These are phyloP conservation scores for Drosophila eohydei DNA, from an alignment of 2,888 invertebrate species.

Conservation along the genomic window DNA sequence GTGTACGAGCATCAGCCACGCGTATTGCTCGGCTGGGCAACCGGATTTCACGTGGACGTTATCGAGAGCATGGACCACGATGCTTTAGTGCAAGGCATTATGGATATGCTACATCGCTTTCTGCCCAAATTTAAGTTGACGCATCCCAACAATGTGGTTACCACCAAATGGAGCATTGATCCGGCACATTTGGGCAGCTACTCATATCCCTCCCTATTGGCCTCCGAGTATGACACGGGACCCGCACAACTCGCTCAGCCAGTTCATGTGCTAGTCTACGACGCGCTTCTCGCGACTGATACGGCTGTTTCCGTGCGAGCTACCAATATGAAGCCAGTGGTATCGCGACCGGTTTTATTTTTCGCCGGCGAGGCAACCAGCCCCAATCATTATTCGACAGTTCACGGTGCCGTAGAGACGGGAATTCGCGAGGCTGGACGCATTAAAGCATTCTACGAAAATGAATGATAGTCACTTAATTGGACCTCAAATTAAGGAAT, in stretches of 20 bases:
- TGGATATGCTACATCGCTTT: slow-evolving; percentile 72
- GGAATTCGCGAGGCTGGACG: slow-evolving; percentile 89
- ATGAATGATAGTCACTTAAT: not conserved
- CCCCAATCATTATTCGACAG: slow-evolving; percentile 87
- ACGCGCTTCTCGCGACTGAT: not conserved
- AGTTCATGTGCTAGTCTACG: slow-evolving; percentile 49
- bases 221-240: slow-evolving; percentile 86
- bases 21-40: slow-evolving; percentile 88
- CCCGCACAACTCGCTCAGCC: slow-evolving; percentile 86
- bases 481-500: not conserved
- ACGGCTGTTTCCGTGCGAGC: rapidly evolving
- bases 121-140: slow-evolving; percentile 60
- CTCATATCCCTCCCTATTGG: slow-evolving; percentile 86
- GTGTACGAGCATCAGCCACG: slow-evolving; percentile 87
- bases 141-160: slow-evolving; percentile 67
- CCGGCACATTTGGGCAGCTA: slow-evolving; percentile 88
- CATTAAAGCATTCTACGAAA: slow-evolving; percentile 81
- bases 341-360: slow-evolving; percentile 86
- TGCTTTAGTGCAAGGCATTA: slow-evolving; percentile 71
- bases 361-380: slow-evolving; percentile 89
- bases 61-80: slow-evolving; percentile 87
- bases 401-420: slow-evolving; percentile 90
- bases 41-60: slow-evolving; percentile 86
- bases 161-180: slow-evolving; percentile 88
- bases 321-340: not conserved